These are phyloP conservation scores for Solea solea DNA, from an alignment of 2,113 vertebrate species.

Conservation along the genomic window DNA sequence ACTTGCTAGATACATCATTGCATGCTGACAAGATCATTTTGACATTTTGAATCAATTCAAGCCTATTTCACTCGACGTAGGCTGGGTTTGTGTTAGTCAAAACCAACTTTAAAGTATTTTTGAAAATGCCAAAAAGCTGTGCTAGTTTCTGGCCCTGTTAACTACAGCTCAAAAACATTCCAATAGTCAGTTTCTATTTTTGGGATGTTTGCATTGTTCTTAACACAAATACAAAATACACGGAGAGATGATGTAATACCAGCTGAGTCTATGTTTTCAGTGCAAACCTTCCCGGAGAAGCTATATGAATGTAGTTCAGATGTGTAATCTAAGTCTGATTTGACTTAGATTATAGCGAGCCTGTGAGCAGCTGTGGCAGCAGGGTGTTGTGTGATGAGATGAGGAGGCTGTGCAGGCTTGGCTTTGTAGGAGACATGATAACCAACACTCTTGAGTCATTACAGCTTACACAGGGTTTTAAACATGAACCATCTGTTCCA, in stretches of 20 bases:
- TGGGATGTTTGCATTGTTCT: neutral
- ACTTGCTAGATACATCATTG: neutral
- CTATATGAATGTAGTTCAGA: slow-evolving; percentile 27
- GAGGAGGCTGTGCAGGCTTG: slow-evolving; percentile 35
- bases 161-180: neutral
- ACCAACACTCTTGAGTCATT: slow-evolving; percentile 69
- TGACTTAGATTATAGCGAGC: slow-evolving; percentile 18
- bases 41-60: neutral
- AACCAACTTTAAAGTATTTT: slow-evolving; percentile 1
- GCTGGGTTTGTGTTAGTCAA: neutral
- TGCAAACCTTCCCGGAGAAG: slow-evolving; percentile 14
- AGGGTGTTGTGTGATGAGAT: neutral
- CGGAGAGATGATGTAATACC: neutral
- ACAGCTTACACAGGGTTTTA: slow-evolving; percentile 71
- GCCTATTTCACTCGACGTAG: neutral
- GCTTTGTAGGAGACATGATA: slow-evolving; percentile 57
- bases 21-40: neutral
- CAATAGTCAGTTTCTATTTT: neutral
- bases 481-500: slow-evolving; percentile 74
- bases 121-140: neutral
- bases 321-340: slow-evolving; percentile 21
- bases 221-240: too few species aligned
- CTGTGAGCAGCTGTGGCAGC: slow-evolving; percentile 23
- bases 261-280: neutral
- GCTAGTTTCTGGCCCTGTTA: too few species aligned